These are phyloP conservation scores for Odocoileus virginianus DNA, from an alignment of 2,113 vertebrate genomes.

Conservation along the genomic window DNA sequence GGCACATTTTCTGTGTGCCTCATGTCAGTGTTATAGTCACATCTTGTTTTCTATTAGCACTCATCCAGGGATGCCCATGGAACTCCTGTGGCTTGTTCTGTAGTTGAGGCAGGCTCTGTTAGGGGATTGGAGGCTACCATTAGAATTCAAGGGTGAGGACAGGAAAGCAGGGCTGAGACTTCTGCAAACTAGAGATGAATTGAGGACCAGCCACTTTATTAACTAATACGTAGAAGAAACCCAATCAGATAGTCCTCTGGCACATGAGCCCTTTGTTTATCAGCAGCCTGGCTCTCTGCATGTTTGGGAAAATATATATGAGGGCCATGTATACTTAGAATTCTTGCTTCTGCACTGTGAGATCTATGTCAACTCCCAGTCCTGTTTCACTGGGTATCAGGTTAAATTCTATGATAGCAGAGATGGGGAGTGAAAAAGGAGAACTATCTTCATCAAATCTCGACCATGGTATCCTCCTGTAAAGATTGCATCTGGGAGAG, in stretches of 20 bases:
- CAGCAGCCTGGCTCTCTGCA: not conserved
- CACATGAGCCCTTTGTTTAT: constrained; percentile 3
- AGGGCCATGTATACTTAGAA: not conserved
- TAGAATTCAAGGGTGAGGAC: not conserved
- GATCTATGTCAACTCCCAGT: not conserved
- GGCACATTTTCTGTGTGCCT: constrained; percentile 39
- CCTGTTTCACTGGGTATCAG: not conserved
- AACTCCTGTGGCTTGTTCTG: constrained; percentile 17
- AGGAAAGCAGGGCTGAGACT: not conserved
- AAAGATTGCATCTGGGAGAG: constrained; percentile 22
- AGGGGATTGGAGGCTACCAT: not conserved
- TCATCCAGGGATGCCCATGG: constrained; percentile 18
- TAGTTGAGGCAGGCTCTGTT: not conserved
- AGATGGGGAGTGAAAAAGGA: not conserved
- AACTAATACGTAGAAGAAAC: not conserved
- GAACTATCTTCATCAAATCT: constrained; percentile 9
- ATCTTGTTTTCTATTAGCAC: constrained; percentile 20
- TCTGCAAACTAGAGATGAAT: not conserved
- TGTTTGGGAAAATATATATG: constrained; percentile 22
- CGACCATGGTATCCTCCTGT: not conserved
- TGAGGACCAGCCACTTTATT: not conserved
- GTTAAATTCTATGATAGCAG: not conserved
- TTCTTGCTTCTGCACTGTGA: not conserved
- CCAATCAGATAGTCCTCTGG: not conserved
- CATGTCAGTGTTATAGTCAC: not conserved